These are phyloP conservation scores for Melolontha melolontha DNA, from an alignment of 2,888 invertebrate species.

Conservation along the genomic window DNA sequence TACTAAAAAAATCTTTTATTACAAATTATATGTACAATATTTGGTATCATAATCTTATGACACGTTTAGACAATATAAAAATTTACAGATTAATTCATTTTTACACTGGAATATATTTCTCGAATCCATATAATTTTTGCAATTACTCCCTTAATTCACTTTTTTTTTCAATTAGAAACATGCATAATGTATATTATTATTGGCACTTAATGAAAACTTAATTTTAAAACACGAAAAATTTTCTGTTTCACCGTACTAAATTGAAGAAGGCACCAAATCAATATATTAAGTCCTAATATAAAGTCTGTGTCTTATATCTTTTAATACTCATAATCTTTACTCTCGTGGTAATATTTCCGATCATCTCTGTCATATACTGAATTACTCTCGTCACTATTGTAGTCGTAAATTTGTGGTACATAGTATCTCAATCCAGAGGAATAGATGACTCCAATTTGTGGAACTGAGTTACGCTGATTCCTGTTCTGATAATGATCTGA, in stretches of 20 bases:
- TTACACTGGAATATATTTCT: not conserved
- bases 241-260: not conserved
- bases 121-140: not conserved
- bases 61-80: conserved; percentile 1
- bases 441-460: conserved; percentile 63
- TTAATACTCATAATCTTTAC: conserved; percentile 36
- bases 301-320: conserved; percentile 16
- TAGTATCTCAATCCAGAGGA: conserved; percentile 64
- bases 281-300: conserved; percentile 35
- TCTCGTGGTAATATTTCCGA: conserved; percentile 53
- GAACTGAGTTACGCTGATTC: conserved; percentile 54
- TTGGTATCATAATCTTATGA: conserved; percentile 10
- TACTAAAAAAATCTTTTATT: conserved; percentile 30
- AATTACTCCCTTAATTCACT: not conserved
- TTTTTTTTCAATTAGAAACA: not conserved
- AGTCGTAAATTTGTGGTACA: conserved; percentile 61
- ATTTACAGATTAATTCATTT: not conserved
- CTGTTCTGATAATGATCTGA: conserved; percentile 21
- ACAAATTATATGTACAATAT: conserved; percentile 28
- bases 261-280: conserved; percentile 30
- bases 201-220: conserved; percentile 32
- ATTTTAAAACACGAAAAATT: conserved; percentile 12
- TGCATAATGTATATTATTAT: conserved; percentile 11
- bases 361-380: conserved; percentile 62
- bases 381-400: conserved; percentile 56